These are phyloP conservation scores for Channallabes apus DNA, from an alignment of 2,797 vertebrate species.

Conservation along the genomic window DNA sequence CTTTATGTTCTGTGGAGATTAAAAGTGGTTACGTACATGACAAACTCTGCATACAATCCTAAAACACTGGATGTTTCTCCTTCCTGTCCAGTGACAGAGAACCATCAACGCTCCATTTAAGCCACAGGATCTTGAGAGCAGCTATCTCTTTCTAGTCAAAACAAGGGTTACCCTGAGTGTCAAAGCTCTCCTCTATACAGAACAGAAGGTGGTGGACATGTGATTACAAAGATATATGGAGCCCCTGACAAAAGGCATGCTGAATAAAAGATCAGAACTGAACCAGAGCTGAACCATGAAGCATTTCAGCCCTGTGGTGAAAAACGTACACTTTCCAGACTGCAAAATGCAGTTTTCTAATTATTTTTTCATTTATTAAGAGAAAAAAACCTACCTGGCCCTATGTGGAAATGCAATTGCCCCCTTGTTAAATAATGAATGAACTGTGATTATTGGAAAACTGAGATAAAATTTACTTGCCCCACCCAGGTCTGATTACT, in stretches of 20 bases:
- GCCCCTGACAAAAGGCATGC: conserved; percentile 1
- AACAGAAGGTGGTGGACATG: conserved; percentile 13
- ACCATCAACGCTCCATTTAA: not conserved
- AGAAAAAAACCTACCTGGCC: too few species aligned
- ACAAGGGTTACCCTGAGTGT: not conserved
- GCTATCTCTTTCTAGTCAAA: conserved; percentile 10
- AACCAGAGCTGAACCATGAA: conserved; percentile 7
- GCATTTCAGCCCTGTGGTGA: conserved; percentile 22
- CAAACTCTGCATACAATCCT: not conserved
- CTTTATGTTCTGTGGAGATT: conserved; percentile 81
- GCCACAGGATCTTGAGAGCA: not conserved
- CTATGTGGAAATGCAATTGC: too few species aligned
- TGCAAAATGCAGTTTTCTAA: not conserved
- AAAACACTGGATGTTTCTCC: not conserved
- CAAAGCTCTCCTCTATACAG: conserved; percentile 20
- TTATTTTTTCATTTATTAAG: too few species aligned
- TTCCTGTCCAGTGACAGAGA: not conserved
- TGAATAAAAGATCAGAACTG: not conserved
- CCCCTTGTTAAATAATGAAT: too few species aligned
- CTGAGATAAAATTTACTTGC: too few species aligned
- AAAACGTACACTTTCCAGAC: not conserved
- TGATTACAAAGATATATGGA: conserved; percentile 35
- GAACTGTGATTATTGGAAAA: too few species aligned
- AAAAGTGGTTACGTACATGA: not conserved
- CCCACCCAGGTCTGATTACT: too few species aligned